Conservation (phyloP, 2,113 vertebrate genomes). For the Syrmaticus mikado region DNA sequence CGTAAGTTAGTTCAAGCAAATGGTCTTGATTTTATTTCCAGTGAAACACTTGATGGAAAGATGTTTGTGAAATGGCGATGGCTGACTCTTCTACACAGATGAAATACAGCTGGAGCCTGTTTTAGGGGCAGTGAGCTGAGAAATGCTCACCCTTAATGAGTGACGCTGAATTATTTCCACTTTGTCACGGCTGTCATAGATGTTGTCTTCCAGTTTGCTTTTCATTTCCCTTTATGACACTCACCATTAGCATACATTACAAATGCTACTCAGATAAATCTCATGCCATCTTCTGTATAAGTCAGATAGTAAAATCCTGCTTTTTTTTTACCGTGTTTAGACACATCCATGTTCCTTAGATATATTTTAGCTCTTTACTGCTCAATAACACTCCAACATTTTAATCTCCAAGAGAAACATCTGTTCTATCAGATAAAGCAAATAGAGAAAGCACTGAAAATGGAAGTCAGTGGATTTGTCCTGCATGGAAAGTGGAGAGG, state of each 20-base stretch:
- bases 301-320: not conserved
- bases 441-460: conserved; percentile 7
- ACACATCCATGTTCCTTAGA: not conserved
- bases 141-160: not conserved
- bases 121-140: conserved; percentile 22
- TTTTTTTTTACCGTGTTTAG: conserved; percentile 28
- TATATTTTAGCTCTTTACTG: conserved; percentile 25
- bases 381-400: not conserved
- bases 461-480: not conserved
- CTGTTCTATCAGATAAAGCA: conserved; percentile 1
- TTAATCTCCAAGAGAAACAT: conserved; percentile 16
- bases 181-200: not conserved
- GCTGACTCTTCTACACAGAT: not conserved
- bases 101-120: conserved; percentile 19
- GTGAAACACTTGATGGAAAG: not conserved
- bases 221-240: not conserved
- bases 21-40: not conserved
- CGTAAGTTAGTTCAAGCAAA: not conserved
- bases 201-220: not conserved
- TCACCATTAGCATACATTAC: not conserved
- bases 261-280: not conserved
- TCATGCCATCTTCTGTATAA: not conserved
- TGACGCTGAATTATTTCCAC: not conserved
- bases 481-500: not conserved
- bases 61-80: not conserved